Evolutionary conservation across 30 jellyfish, hydroid and myxozoan species (phyloP), one percentile per base, ranked within the genome.

Genomic region (Sanderia malayensis): DNA sequence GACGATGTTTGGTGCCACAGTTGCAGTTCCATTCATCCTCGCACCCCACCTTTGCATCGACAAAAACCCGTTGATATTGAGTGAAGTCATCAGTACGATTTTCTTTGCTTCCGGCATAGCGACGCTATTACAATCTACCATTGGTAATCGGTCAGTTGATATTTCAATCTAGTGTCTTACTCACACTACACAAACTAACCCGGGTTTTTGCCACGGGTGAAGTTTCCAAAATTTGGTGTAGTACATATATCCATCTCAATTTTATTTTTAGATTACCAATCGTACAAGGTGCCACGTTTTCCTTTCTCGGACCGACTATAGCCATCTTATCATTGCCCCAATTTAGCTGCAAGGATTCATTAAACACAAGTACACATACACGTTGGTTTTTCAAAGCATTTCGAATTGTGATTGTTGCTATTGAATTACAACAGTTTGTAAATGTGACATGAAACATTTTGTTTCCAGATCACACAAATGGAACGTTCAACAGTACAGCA

Each of bases 211-310:
- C n/a, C n/a, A n/a, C n/a, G n/a, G n/a, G n/a, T n/a, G n/a, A n/a
- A n/a, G n/a, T n/a, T n/a, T n/a, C n/a, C n/a, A n/a, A n/a, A n/a
- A n/a, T n/a, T n/a, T n/a, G n/a, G n/a, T n/a, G n/a, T n/a, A n/a
- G n/a, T n/a, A n/a, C n/a, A n/a, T n/a, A n/a, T n/a, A n/a, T n/a
- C n/a, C n/a, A n/a, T n/a, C n/a, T n/a, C n/a, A n/a, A n/a, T n/a
- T n/a, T n/a, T n/a, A n/a, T 49, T 61, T 69, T 61, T 61, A 92
- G 99, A 74, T 66, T 93, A 23, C 99, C 99, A 1, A 93, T 93
- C 45, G 94, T 93, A 8, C 99, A 93, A 67, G 99, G 99, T n/a
- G 99, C 95, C 20, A 86, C 96, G 23, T 93, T 85, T 52, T 45
- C 99, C 18, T 93, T 93, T 71, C 72, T 93, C 37, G 94, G 81